Evolutionary conservation across 1,140 invertebrate genomes (phyloP).

Genomic region (Brachionus koreanus): DNA sequence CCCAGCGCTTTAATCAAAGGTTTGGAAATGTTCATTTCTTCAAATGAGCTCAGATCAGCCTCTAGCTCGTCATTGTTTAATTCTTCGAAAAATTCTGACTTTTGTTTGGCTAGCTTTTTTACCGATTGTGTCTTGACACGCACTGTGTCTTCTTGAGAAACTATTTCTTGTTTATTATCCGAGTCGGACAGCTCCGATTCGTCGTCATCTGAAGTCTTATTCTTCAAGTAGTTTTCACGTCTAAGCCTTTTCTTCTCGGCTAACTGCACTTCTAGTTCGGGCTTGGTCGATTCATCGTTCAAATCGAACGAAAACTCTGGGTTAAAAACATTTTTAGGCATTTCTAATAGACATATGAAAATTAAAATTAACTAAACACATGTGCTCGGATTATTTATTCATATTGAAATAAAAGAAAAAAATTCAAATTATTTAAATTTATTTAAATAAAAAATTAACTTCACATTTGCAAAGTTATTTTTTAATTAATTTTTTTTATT

Average conservation of each 20-base stretch:
- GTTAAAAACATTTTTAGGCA: constrained; percentile 10
- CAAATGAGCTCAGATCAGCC: background rate
- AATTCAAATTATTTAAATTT: background rate
- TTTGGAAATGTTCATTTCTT: constrained; percentile 42
- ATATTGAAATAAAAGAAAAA: background rate
- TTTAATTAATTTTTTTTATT: too few species aligned
- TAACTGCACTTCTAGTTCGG: background rate
- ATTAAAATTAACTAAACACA: background rate
- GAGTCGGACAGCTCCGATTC: background rate
- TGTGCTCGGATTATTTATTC: background rate
- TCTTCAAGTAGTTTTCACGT: constrained; percentile 14
- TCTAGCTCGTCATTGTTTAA: background rate
- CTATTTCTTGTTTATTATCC: background rate
- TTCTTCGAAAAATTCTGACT: constrained; percentile 35
- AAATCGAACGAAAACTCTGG: constrained; percentile 27
- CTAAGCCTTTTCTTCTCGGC: background rate
- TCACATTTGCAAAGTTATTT: background rate
- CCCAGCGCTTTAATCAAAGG: constrained; percentile 19
- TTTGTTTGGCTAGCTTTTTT: background rate
- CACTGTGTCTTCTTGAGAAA: background rate
- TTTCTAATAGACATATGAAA: background rate
- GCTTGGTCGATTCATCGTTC: background rate
- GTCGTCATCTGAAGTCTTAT: background rate
- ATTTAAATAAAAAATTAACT: background rate
- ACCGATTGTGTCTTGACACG: background rate